Evolutionary conservation across 2,797 vertebrate genomes (phyloP).

Genomic region (Acipenser ruthenus): DNA sequence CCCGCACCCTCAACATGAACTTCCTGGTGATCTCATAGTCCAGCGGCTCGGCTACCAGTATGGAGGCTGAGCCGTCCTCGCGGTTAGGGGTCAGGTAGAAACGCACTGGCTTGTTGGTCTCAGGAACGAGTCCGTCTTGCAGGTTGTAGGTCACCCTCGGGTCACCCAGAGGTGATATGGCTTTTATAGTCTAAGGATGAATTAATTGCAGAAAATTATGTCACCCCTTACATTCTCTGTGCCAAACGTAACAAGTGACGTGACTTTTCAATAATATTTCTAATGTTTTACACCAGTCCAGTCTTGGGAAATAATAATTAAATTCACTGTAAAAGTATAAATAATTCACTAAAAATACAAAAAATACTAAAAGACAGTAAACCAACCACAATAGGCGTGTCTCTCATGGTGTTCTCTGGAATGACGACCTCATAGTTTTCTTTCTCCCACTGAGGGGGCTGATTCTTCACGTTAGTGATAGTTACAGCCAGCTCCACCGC

Average conservation of each 20-base stretch:
- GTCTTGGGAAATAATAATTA: no score
- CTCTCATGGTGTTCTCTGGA: constrained; percentile 66
- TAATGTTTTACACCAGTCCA: no score
- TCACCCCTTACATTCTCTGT: no score
- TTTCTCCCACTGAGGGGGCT: constrained; percentile 77
- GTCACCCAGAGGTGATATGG: constrained; percentile 72
- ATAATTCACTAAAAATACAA: no score
- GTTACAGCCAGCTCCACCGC: constrained; percentile 68
- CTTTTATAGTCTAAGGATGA: constrained; percentile 63
- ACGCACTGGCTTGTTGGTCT: constrained; percentile 79
- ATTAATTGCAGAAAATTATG: background rate
- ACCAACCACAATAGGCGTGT: constrained; percentile 62
- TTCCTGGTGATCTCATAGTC: constrained; percentile 76
- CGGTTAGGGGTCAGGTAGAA: constrained; percentile 86
- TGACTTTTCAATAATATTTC: no score
- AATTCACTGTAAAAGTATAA: no score
- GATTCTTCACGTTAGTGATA: constrained; percentile 73
- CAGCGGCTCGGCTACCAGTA: constrained; percentile 75
- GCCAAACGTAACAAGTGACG: no score
- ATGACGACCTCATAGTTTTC: constrained; percentile 70
- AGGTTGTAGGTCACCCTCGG: constrained; percentile 77
- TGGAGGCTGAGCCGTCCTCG: constrained; percentile 73
- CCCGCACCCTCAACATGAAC: constrained; percentile 74
- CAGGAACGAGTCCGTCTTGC: constrained; percentile 77
- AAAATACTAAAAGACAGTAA: no score